Conservation (phyloP, 2,888 invertebrate genomes). For the Dioctria linearis region DNA sequence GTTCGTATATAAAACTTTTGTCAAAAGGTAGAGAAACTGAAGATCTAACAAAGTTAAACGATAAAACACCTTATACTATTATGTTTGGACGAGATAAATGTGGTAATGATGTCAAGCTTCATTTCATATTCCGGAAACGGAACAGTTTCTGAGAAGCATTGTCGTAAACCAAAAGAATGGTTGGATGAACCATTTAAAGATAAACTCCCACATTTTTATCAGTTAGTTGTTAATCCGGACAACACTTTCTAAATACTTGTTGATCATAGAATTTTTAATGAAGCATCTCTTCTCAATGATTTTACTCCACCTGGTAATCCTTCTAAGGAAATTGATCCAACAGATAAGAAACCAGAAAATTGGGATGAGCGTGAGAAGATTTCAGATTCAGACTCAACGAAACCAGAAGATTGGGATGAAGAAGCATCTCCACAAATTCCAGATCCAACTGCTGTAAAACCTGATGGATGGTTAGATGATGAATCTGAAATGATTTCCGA, state of each 20-base stretch:
- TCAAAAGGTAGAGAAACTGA: constrained; percentile 79
- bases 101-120: constrained; percentile 94
- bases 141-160: constrained; percentile 93
- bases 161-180: constrained; percentile 89
- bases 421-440: too few species aligned
- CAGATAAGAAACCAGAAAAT: too few species aligned
- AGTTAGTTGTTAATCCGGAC: constrained; percentile 83
- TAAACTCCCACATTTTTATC: constrained; percentile 92
- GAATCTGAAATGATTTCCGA: too few species aligned
- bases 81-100: constrained; percentile 99
- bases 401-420: too few species aligned
- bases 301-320: too few species aligned
- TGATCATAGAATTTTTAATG: too few species aligned
- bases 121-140: constrained; percentile 94
- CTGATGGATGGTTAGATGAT: too few species aligned
- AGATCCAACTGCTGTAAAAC: too few species aligned
- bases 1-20: constrained; percentile 95
- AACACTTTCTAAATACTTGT: constrained; percentile 86
- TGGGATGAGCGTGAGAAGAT: too few species aligned
- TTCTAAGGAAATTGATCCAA: too few species aligned
- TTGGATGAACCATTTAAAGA: constrained; percentile 92
- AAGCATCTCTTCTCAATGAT: too few species aligned
- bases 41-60: constrained; percentile 88
- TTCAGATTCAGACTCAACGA: too few species aligned
- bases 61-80: constrained; percentile 97